Evolutionary conservation across 2,797 vertebrate genomes (phyloP).

Genomic region (Manis crassicaudata): DNA sequence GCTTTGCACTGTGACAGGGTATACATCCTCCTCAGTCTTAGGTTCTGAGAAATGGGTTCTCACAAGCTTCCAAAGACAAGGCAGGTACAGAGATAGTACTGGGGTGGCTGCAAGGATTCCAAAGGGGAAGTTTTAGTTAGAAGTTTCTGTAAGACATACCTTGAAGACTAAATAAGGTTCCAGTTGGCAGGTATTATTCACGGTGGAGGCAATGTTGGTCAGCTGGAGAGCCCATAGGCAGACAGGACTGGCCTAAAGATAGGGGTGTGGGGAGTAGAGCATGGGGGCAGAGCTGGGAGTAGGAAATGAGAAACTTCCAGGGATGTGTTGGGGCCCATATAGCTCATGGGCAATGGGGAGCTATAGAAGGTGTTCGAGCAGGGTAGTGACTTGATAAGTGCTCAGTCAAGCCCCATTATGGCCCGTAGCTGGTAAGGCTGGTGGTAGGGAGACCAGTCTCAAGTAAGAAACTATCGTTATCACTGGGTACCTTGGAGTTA

Average conservation of each 20-base stretch:
- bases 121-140: background rate
- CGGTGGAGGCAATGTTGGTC: background rate
- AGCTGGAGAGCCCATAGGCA: background rate
- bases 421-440: background rate
- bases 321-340: background rate
- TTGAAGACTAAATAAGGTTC: conserved; percentile 24
- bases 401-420: background rate
- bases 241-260: background rate
- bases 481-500: background rate
- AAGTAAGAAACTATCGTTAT: background rate
- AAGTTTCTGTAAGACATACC: background rate
- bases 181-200: background rate
- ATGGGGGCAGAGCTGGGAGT: background rate
- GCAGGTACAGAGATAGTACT: background rate
- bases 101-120: background rate
- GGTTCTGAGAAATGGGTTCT: background rate
- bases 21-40: background rate
- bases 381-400: background rate
- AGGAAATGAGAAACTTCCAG: background rate
- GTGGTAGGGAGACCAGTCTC: background rate
- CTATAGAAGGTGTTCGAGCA: background rate
- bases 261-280: background rate
- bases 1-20: background rate
- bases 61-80: background rate
- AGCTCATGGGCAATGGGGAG: background rate